Evolutionary conservation across 2,888 invertebrate genomes (phyloP).

Genomic region (Fragum sueziense): DNA sequence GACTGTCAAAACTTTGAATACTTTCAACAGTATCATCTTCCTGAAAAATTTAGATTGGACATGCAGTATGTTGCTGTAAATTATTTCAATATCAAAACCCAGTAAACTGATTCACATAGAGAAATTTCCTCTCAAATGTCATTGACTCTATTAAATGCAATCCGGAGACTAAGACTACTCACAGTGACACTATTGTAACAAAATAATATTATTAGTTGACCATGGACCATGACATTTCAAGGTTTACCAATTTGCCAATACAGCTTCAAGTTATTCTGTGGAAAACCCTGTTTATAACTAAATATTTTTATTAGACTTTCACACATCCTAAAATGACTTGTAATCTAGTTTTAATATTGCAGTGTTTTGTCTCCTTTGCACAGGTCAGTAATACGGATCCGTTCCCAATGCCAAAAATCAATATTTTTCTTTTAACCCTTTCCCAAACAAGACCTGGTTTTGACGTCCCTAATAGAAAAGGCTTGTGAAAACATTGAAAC

Average conservation of each 20-base stretch:
- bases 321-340: background rate
- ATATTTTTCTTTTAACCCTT: too few species aligned
- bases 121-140: background rate
- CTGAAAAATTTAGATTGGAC: conserved; percentile 33
- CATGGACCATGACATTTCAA: background rate
- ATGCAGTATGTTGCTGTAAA: background rate
- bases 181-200: background rate
- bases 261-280: too few species aligned
- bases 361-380: background rate
- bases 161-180: background rate
- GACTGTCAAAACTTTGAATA: conserved; percentile 58
- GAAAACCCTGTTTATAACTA: too few species aligned
- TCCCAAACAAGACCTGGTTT: too few species aligned
- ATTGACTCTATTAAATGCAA: background rate
- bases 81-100: background rate
- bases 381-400: too few species aligned
- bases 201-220: background rate
- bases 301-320: background rate
- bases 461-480: too few species aligned
- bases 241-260: too few species aligned
- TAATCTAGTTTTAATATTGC: background rate
- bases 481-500: too few species aligned
- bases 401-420: background rate
- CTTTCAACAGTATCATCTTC: conserved; percentile 22
- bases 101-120: background rate